A percentile compares a stretch with the other conserved stretches of the same genome.
phyloP scores from a whole-genome alignment of 2,113 vertebrate genomes.

The Cricetomys ansorgei region DNA sequence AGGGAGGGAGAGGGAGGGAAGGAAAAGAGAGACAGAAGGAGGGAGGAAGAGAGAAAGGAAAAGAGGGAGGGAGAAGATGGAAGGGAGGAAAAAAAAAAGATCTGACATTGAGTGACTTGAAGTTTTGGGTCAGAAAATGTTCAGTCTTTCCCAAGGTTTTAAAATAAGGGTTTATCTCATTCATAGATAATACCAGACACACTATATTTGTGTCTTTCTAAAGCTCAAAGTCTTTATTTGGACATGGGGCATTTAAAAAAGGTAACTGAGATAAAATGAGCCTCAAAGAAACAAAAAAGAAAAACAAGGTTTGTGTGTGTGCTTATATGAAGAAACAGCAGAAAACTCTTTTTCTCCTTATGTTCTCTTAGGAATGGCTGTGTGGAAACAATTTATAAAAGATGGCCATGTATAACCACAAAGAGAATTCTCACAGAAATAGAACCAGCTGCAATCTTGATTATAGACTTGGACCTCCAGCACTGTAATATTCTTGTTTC shows the following conservation, averaged over 20 bases:
- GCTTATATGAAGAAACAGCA: neutral
- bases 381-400: no score
- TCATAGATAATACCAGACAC: neutral
- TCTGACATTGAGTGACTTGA: neutral
- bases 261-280: neutral
- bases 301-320: no score
- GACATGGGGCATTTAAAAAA: neutral
- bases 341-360: neutral
- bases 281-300: neutral
- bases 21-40: neutral
- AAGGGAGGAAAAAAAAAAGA: neutral
- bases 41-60: neutral
- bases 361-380: neutral
- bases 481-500: neutral
- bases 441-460: neutral
- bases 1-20: neutral
- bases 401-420: neutral
- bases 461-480: neutral
- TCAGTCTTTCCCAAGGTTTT: neutral
- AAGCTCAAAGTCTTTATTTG: neutral
- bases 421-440: no score
- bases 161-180: neutral
- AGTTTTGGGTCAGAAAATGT: neutral
- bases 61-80: neutral
- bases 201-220: neutral